Percentiles rank a stretch among this genome's conserved stretches.
These are phyloP conservation scores for Himalopsyche japonica DNA, from an alignment of 2,888 invertebrate species.

Conservation along the genomic window DNA sequence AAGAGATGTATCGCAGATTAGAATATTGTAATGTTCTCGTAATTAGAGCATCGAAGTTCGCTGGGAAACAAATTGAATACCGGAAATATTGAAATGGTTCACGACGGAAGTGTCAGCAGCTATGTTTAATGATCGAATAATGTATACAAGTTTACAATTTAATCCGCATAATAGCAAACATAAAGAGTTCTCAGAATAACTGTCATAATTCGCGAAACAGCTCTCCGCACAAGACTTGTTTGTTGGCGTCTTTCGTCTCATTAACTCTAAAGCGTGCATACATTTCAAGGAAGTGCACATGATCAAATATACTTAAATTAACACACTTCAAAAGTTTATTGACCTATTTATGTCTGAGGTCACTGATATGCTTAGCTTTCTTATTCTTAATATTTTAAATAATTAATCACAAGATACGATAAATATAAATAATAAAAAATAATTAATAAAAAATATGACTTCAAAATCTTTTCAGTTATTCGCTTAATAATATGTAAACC, in stretches of 20 bases:
- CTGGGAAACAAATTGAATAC: not conserved
- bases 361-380: too few species aligned
- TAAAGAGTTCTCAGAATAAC: not conserved
- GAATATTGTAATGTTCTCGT: not conserved
- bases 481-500: too few species aligned
- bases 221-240: not conserved
- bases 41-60: not conserved
- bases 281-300: not conserved
- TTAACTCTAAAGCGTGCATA: not conserved
- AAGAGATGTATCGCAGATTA: too few species aligned
- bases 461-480: too few species aligned
- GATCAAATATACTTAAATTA: not conserved
- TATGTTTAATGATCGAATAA: not conserved
- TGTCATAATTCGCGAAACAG: not conserved
- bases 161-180: not conserved
- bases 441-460: too few species aligned
- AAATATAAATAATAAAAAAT: too few species aligned
- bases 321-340: too few species aligned
- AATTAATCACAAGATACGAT: too few species aligned
- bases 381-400: too few species aligned
- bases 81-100: not conserved
- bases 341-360: too few species aligned
- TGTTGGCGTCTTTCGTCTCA: not conserved
- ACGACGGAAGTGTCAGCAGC: not conserved
- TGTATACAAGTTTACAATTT: not conserved